These are phyloP conservation scores for Leptonema lineaticorne DNA, from an alignment of 1,140 invertebrate genomes.

Conservation along the genomic window DNA sequence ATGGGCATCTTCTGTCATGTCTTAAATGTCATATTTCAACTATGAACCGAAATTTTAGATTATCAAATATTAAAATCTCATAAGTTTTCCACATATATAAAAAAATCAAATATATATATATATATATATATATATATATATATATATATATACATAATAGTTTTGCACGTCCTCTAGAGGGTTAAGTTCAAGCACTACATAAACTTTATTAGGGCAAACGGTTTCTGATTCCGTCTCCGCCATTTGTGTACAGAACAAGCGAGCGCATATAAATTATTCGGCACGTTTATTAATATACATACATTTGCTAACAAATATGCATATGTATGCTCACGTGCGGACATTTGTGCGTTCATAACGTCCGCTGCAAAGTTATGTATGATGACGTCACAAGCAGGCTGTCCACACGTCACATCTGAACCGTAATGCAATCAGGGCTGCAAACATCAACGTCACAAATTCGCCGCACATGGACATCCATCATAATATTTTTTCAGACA, in stretches of 20 bases:
- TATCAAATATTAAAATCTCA: neutral
- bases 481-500: neutral
- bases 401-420: neutral
- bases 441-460: conserved; percentile 6
- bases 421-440: neutral
- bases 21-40: neutral
- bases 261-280: no score
- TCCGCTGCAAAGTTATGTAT: neutral
- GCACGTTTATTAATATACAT: no score
- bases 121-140: neutral
- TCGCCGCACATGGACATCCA: conserved; percentile 1
- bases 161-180: no score
- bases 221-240: no score
- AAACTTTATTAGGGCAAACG: no score
- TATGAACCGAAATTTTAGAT: neutral
- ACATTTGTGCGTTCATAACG: neutral
- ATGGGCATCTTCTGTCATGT: no score
- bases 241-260: no score
- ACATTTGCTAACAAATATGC: neutral
- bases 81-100: neutral
- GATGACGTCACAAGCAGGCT: neutral
- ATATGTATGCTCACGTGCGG: neutral
- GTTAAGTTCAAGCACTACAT: no score
- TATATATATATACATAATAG: neutral
- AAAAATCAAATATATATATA: neutral